Base-by-base conservation (phyloP, 2,888 invertebrate species). In the Drosophila atripex region DNA sequence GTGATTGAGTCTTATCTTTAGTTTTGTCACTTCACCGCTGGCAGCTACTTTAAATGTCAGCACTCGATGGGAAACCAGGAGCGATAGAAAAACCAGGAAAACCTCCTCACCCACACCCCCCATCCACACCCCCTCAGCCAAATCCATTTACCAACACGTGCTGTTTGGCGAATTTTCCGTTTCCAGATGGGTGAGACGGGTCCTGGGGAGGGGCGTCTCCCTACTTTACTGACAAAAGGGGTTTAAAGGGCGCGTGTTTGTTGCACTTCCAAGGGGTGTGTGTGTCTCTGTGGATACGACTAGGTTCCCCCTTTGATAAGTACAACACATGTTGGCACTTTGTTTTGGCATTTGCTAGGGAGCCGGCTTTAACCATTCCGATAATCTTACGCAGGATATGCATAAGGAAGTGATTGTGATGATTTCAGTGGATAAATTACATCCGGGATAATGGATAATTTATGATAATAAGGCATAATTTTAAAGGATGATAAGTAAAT, bases 311-410 rank as follows among this genome's bases (percentile, higher is more conserved):
- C 47, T 50, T 46, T 59, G 85, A 74, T 88, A 88, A 86, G 88
- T 88, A 86, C 88, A 83, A 82, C 82, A 82, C 80, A 82, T 88
- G 82, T 88, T 83, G 77, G 73, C 86, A 82, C 86, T 88, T 88
- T 82, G 88, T 79, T 73, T 54, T 63, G 77, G 80, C 75, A 82
- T 88, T 86, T 83, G 79, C 73, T 68, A 53, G 46, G 55, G 65
- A 79, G 69, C 63, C 77, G 47, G 66, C 66, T 79, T 66, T 66
- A 64, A 64, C 54, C 50, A 54, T 51, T 55, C 39, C 39, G 54
- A 32, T 70, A 50, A 57, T 73, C 55, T 59, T 38, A 45, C 8
- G 21, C n/a, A 21, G 18, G 21, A 28, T 18, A 16, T 3, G 21
- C 9, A 16, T 1, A 30, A 16, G 53, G 53, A 57, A 52, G 57